Evolutionary conservation across 2,888 invertebrate species (phyloP).

Genomic region (Lamellibrachia satsuma): DNA sequence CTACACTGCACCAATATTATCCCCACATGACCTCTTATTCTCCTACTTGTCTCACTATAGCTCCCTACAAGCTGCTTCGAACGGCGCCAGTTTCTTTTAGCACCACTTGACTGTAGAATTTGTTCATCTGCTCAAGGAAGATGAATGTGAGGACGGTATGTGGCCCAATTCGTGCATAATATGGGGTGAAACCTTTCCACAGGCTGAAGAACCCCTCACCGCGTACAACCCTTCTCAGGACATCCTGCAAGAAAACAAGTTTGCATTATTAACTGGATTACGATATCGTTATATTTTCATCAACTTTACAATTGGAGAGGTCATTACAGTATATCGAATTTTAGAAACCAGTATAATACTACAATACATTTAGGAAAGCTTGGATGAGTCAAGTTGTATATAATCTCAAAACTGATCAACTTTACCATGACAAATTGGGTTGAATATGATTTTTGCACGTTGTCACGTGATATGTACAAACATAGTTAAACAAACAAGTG

Average conservation of each 20-base stretch:
- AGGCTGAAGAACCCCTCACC: constrained; percentile 92
- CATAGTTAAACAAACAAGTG: too few relatives aligned
- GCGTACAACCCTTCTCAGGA: constrained; percentile 79
- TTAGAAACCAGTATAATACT: too few relatives aligned
- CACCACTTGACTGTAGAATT: constrained; percentile 70
- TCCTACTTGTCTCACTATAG: neutral
- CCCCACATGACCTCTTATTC: neutral
- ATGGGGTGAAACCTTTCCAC: constrained; percentile 99
- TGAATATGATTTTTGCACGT: too few relatives aligned
- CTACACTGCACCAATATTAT: neutral
- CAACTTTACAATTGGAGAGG: neutral
- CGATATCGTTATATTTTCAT: neutral
- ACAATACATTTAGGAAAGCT: too few relatives aligned
- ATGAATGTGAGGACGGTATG: constrained; percentile 99
- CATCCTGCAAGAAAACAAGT: constrained; percentile 71
- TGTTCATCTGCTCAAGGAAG: constrained; percentile 93
- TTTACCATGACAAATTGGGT: too few relatives aligned
- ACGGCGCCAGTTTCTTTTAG: constrained; percentile 33
- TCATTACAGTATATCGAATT: too few relatives aligned
- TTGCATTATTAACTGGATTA: neutral
- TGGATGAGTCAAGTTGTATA: too few relatives aligned
- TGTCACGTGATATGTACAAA: too few relatives aligned
- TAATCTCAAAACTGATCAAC: too few relatives aligned
- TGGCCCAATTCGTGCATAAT: constrained; percentile 94
- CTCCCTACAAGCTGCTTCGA: neutral